Conservation (phyloP, 2,888 invertebrate genomes). For the Melanophora roralis region DNA sequence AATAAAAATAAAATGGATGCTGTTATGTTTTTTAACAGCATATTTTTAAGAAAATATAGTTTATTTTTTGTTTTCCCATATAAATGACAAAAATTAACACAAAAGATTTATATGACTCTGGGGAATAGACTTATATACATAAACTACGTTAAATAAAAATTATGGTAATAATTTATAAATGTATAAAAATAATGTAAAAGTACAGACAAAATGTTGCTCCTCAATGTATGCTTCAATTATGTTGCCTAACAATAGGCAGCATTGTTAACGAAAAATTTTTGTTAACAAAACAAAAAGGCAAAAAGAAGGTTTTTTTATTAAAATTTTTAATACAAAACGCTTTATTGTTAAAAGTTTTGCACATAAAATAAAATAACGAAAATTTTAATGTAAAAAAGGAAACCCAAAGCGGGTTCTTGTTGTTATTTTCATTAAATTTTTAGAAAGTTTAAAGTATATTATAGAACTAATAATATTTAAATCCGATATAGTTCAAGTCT, state of each 20-base stretch:
- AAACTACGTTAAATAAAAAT: constrained; percentile 52
- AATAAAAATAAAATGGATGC: too few relatives aligned
- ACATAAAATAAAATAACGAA: too few relatives aligned
- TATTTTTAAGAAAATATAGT: background rate
- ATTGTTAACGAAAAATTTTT: background rate
- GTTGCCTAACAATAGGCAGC: constrained; percentile 22
- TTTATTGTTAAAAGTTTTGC: background rate
- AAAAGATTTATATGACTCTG: constrained; percentile 49
- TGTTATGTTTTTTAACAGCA: background rate
- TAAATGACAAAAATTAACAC: constrained; percentile 52
- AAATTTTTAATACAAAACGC: background rate
- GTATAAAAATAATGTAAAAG: background rate
- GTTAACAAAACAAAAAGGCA: background rate
- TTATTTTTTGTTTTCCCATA: background rate
- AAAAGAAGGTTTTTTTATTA: background rate
- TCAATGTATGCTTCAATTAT: constrained; percentile 3
- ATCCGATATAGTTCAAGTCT: too few relatives aligned
- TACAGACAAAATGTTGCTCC: background rate
- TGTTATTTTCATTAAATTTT: too few relatives aligned
- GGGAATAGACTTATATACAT: constrained; percentile 37
- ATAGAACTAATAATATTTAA: too few relatives aligned
- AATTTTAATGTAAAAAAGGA: too few relatives aligned
- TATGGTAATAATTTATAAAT: constrained; percentile 55
- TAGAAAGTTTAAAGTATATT: too few relatives aligned
- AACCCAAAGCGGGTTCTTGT: too few relatives aligned